A percentile compares a stretch with the other conserved stretches of the same genome.
Conservation (phyloP, 2,797 vertebrate species). For the Novumbra hubbsi region DNA sequence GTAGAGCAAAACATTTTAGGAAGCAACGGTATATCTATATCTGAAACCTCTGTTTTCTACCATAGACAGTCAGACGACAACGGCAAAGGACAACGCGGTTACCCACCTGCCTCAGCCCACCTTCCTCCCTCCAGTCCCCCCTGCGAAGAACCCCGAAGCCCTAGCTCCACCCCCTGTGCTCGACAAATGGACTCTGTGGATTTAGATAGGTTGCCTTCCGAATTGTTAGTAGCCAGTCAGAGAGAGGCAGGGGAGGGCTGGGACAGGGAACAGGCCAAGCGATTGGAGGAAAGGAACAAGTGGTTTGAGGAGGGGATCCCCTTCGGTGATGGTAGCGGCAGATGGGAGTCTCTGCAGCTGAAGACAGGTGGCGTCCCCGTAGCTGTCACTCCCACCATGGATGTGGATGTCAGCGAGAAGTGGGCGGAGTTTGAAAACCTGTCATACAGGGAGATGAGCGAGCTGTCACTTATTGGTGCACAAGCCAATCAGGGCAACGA, state of each 20-base stretch:
- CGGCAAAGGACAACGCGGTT: conserved; percentile 81
- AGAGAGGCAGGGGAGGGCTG: conserved; percentile 79
- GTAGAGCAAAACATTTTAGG: neutral
- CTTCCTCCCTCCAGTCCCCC: conserved; percentile 56
- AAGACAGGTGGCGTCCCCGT: conserved; percentile 67
- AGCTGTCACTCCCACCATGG: conserved; percentile 63
- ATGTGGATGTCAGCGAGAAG: conserved; percentile 86
- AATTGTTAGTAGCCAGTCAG: conserved; percentile 51
- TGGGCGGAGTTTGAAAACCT: conserved; percentile 89
- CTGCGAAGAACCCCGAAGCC: conserved; percentile 33
- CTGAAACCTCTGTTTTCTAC: conserved; percentile 34
- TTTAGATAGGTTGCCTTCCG: conserved; percentile 20
- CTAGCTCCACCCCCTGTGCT: conserved; percentile 64
- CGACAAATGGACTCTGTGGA: conserved; percentile 61
- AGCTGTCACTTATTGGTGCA: conserved; percentile 74
- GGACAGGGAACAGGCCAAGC: conserved; percentile 80
- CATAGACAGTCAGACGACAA: conserved; percentile 79
- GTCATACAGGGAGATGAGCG: conserved; percentile 77
- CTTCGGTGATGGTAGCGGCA: conserved; percentile 63
- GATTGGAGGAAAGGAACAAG: conserved; percentile 87
- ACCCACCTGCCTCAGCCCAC: conserved; percentile 57
- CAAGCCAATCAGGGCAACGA: conserved; percentile 38
- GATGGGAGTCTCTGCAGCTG: conserved; percentile 76
- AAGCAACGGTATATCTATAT: neutral
- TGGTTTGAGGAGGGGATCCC: conserved; percentile 76